phyloP scores from a whole-genome alignment of 2,113 vertebrate genomes.

The Nycticorax nycticorax region DNA sequence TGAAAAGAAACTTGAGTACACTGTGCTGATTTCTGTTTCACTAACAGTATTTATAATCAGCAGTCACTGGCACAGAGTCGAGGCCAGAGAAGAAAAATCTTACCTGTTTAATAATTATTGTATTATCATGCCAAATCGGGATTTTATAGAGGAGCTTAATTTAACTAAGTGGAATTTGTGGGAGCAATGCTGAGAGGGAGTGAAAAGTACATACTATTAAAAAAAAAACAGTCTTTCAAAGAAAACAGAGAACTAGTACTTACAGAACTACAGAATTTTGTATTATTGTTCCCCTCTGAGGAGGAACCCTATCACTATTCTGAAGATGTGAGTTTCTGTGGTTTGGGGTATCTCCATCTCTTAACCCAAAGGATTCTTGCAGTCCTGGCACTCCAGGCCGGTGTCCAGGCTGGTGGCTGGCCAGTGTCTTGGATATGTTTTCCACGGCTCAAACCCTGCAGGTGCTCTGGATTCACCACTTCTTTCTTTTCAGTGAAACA shows the following conservation, averaged over 20 bases:
- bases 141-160: neutral
- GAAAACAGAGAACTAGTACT: neutral
- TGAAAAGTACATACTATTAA: neutral
- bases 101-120: constrained; percentile 6
- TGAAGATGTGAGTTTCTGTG: neutral
- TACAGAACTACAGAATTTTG: neutral
- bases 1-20: constrained; percentile 28
- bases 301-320: accelerated
- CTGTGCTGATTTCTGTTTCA: constrained; percentile 63
- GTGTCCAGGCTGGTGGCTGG: neutral
- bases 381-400: neutral
- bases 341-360: neutral
- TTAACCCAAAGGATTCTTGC: neutral
- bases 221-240: neutral
- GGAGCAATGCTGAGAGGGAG: neutral
- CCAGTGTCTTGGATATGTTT: neutral
- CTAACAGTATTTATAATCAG: constrained; percentile 67
- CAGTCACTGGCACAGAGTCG: neutral
- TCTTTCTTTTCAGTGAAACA: neutral
- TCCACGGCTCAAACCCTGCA: neutral
- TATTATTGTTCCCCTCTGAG: neutral
- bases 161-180: neutral
- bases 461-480: no score
- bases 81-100: constrained; percentile 11
- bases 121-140: neutral